Conservation (phyloP, 1,140 invertebrate species). For the Trinorchestia longiramus region DNA sequence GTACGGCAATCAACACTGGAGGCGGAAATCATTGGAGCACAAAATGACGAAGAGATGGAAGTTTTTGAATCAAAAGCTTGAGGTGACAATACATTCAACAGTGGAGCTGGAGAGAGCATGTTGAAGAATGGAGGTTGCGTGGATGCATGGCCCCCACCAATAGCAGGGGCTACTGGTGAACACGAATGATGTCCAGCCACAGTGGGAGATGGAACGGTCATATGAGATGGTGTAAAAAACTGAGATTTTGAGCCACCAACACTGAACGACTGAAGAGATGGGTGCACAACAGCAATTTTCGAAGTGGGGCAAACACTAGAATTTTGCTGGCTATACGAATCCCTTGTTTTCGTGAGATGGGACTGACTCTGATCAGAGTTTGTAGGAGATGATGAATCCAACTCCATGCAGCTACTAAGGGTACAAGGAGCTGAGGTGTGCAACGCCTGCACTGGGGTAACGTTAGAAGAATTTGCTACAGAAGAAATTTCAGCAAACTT, state of each 20-base stretch:
- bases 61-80: background rate
- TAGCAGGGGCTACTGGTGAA: background rate
- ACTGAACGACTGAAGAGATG: background rate
- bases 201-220: background rate
- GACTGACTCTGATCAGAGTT: background rate
- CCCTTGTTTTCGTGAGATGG: background rate
- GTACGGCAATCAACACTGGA: background rate
- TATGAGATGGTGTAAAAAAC: background rate
- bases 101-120: background rate
- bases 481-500: background rate
- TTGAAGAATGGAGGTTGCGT: background rate
- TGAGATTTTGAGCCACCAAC: background rate
- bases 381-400: background rate
- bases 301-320: background rate
- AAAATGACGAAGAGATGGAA: constrained; percentile 14
- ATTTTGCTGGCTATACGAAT: background rate
- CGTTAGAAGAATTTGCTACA: background rate
- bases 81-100: background rate
- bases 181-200: background rate
- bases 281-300: constrained; percentile 38
- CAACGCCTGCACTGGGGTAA: background rate
- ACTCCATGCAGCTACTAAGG: background rate
- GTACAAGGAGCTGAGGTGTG: background rate
- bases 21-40: background rate
- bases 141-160: background rate